Percentiles rank a stretch among this genome's conserved stretches.
These are phyloP conservation scores for Zaprionus tsacasi DNA, from an alignment of 1,140 invertebrate species.

Conservation along the genomic window DNA sequence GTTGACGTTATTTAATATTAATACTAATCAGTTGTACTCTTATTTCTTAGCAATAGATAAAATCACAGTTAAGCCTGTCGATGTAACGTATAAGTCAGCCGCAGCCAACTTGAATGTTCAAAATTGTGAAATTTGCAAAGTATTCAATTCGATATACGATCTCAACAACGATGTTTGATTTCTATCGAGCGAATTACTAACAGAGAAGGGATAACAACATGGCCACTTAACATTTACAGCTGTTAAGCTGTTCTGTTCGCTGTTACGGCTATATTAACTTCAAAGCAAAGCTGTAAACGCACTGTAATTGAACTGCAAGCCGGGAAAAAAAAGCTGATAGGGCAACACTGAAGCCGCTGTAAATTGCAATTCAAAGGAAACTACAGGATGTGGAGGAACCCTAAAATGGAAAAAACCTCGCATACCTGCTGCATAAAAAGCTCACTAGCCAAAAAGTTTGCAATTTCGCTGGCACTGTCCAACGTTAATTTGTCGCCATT, in stretches of 20 bases:
- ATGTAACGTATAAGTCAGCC: neutral
- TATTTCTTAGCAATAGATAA: neutral
- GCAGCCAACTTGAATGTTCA: constrained; percentile 1
- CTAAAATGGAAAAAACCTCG: neutral
- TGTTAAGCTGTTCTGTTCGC: neutral
- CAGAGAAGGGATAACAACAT: neutral
- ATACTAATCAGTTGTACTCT: neutral
- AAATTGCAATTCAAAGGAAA: neutral
- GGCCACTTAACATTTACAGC: neutral
- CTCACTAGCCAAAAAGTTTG: constrained; percentile 91
- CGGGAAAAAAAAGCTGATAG: neutral
- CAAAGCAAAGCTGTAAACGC: neutral
- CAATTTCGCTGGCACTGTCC: constrained; percentile 90
- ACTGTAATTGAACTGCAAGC: neutral
- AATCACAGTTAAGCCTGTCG: neutral
- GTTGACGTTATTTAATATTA: neutral
- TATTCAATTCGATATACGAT: neutral
- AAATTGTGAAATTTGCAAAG: neutral
- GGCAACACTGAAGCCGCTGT: too few relatives aligned
- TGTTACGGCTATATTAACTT: neutral
- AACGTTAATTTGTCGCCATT: constrained; percentile 84
- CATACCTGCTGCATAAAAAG: constrained; percentile 91
- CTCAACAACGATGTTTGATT: neutral
- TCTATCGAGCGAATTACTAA: neutral
- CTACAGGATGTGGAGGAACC: neutral